A percentile compares a stretch with the other conserved stretches of the same genome.
Conservation (phyloP, 2,113 vertebrate genomes). For the Hippocampus mohnikei region DNA sequence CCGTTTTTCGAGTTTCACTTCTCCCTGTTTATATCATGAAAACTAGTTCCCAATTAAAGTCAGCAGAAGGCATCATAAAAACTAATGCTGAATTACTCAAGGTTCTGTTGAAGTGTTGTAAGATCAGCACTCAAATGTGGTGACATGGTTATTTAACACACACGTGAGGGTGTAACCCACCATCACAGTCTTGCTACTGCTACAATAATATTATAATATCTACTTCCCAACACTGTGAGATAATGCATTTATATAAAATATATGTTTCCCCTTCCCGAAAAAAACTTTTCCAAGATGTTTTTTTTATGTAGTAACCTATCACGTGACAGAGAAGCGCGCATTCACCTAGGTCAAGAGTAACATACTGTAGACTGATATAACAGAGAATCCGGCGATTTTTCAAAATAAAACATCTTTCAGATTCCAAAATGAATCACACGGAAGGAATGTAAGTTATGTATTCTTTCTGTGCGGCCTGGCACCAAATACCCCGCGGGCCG, state of each 20-base stretch:
- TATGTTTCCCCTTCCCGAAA: no score
- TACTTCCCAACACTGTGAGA: neutral
- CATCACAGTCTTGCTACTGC: neutral
- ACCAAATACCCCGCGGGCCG: no score
- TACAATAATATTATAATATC: neutral
- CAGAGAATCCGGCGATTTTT: no score
- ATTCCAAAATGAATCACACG: no score
- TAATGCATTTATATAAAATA: neutral
- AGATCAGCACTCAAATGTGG: neutral
- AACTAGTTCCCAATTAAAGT: neutral
- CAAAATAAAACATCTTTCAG: no score
- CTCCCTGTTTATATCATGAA: neutral
- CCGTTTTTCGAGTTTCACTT: conserved; percentile 19
- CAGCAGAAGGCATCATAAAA: neutral
- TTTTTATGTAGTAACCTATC: no score
- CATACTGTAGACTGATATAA: no score
- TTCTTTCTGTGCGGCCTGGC: no score
- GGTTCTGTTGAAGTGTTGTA: neutral
- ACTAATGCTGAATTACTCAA: neutral
- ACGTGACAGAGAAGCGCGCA: no score
- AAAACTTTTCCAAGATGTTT: no score
- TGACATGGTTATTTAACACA: neutral
- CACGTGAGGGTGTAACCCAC: neutral
- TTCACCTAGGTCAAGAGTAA: no score
- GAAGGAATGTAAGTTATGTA: no score